A percentile compares a stretch with the other conserved stretches of the same genome.
Conservation (phyloP, 2,113 vertebrate species). For the Lampris megalopsis region DNA sequence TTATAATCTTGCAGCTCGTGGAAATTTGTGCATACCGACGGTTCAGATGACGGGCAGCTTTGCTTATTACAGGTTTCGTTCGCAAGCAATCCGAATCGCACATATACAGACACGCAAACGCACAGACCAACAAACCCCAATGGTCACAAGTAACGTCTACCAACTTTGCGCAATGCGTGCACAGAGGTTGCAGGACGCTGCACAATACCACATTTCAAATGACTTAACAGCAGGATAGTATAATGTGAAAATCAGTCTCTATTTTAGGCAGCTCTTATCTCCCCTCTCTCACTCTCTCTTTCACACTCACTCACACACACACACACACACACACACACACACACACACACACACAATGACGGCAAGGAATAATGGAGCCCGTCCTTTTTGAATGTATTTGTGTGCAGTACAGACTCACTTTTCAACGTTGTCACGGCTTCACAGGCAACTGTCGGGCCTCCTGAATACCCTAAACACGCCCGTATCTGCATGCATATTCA, state of each 20-base stretch:
- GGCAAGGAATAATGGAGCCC: conserved; percentile 66
- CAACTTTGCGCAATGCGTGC: conserved; percentile 28
- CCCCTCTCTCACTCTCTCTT: conserved; percentile 50
- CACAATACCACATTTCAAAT: conserved; percentile 60
- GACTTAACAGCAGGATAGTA: conserved; percentile 72
- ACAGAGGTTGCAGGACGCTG: conserved; percentile 39
- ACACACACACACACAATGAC: conserved; percentile 13
- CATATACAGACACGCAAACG: neutral
- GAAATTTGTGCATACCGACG: conserved; percentile 32
- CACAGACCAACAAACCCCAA: conserved; percentile 52
- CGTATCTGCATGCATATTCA: conserved; percentile 61
- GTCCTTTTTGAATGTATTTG: conserved; percentile 74
- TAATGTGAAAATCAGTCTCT: conserved; percentile 70
- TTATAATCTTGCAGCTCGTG: conserved; percentile 38
- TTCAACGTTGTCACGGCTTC: conserved; percentile 9
- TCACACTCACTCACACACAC: conserved; percentile 28
- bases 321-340: conserved; percentile 27
- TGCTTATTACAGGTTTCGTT: conserved; percentile 36
- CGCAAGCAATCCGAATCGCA: too few relatives aligned
- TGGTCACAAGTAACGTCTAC: conserved; percentile 58
- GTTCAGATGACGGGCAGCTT: conserved; percentile 14
- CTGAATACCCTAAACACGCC: conserved; percentile 49
- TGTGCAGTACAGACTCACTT: conserved; percentile 58
- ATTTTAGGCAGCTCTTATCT: conserved; percentile 68
- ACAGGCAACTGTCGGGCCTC: conserved; percentile 45